A percentile compares a stretch with the other conserved stretches of the same genome.
Evolutionary conservation across 1,140 invertebrate species (phyloP).

Genomic region (Penaeus indicus): DNA sequence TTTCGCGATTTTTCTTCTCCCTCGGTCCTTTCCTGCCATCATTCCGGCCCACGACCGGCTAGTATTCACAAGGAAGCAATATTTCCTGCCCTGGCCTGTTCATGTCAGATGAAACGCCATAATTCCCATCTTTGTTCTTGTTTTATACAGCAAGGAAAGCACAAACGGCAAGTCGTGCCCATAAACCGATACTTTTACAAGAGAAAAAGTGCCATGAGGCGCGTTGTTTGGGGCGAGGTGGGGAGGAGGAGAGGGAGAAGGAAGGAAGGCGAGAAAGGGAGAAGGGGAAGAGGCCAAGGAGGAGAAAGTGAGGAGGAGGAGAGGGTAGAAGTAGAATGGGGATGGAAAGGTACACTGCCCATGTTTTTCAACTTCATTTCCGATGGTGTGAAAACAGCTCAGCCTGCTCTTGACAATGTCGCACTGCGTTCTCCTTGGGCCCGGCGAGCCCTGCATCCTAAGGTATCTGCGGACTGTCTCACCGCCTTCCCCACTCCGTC

Average conservation of each 20-base stretch:
- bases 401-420: too few species aligned
- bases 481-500: too few species aligned
- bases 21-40: not conserved
- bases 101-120: slow-evolving; percentile 54
- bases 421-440: too few species aligned
- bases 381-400: too few species aligned
- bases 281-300: too few species aligned
- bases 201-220: not conserved
- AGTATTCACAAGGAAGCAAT: not conserved
- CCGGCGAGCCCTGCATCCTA: too few species aligned
- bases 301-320: too few species aligned
- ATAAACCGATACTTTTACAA: not conserved
- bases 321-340: too few species aligned
- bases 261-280: too few species aligned
- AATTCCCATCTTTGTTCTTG: slow-evolving; percentile 35
- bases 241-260: not conserved
- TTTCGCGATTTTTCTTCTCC: not conserved
- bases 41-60: not conserved
- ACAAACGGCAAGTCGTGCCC: not conserved
- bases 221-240: not conserved
- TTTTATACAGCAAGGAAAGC: slow-evolving; percentile 45
- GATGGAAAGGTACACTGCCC: too few species aligned
- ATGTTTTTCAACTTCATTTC: too few species aligned
- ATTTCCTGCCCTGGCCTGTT: not conserved
- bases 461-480: too few species aligned